A percentile compares a stretch with the other conserved stretches of the same genome.
These are phyloP conservation scores for Amblyopsis hoosieri DNA, from an alignment of 2,797 vertebrate species.

Conservation along the genomic window DNA sequence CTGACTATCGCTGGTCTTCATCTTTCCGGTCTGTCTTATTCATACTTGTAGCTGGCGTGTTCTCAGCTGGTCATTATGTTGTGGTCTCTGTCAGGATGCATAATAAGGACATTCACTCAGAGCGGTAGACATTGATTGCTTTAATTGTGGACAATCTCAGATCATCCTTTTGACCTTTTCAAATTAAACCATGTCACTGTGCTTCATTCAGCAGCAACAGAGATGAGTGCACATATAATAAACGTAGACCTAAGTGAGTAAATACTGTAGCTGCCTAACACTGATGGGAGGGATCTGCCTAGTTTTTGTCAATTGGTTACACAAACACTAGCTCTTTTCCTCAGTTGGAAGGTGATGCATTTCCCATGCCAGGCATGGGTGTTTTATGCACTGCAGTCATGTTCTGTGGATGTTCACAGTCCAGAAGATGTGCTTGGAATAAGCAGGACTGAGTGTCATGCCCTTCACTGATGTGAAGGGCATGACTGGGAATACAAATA, in stretches of 20 bases:
- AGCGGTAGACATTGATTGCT: constrained; percentile 20
- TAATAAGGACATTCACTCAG: constrained; percentile 10
- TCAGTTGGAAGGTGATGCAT: constrained; percentile 1
- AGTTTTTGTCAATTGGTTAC: background rate
- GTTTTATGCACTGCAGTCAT: constrained; percentile 71
- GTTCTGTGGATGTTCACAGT: constrained; percentile 65
- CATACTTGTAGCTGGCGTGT: constrained; percentile 14
- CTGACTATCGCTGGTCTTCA: background rate
- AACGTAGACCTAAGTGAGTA: constrained; percentile 6
- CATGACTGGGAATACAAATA: constrained; percentile 81
- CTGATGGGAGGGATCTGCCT: constrained; percentile 49
- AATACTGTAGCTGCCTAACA: constrained; percentile 30
- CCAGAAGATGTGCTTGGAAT: constrained; percentile 74
- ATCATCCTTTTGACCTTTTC: constrained; percentile 20
- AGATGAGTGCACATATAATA: constrained; percentile 45
- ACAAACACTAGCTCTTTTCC: constrained; percentile 10
- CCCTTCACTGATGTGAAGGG: constrained; percentile 55
- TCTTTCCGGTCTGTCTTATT: constrained; percentile 6
- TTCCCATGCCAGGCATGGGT: constrained; percentile 54
- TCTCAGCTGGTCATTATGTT: constrained; percentile 6
- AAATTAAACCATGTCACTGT: constrained; percentile 40
- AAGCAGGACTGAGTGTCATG: constrained; percentile 59
- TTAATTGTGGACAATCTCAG: constrained; percentile 21
- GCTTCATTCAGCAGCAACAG: constrained; percentile 36
- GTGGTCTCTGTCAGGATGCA: constrained; percentile 5